Percentiles rank a stretch among this genome's conserved stretches.
These are phyloP conservation scores for Hexactinellida sp. DNA, from an alignment of 37 sponge, comb jelly and placozoan species.

Conservation along the genomic window DNA sequence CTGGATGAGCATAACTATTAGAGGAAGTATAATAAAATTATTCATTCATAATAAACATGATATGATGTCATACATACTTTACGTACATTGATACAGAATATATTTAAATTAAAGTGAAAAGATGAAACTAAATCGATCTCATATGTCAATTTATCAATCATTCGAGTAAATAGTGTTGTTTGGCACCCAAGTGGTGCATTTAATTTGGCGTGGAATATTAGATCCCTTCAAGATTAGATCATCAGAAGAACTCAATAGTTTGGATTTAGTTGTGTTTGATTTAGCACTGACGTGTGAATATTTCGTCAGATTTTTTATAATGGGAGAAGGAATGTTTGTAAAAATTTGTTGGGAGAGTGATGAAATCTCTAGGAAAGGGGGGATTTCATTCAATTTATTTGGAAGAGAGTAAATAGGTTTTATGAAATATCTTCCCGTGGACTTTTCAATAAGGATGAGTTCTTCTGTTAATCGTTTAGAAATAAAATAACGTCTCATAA, in stretches of 20 bases:
- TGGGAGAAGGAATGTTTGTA: not conserved
- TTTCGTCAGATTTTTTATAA: not conserved
- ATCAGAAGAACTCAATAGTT: no score
- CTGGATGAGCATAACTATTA: not conserved
- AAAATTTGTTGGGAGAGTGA: not conserved
- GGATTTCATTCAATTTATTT: not conserved
- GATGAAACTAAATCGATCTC: no score
- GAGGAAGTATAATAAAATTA: not conserved
- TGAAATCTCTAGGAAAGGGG: not conserved
- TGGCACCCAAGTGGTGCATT: no score
- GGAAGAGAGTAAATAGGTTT: not conserved
- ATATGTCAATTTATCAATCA: no score
- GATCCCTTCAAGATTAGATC: no score
- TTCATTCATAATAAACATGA: no score
- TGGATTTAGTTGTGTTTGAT: no score
- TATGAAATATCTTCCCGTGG: not conserved
- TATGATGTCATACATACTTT: no score
- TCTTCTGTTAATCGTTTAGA: not conserved
- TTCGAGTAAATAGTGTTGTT: no score
- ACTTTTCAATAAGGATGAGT: not conserved
- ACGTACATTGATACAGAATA: not conserved
- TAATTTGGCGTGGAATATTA: no score
- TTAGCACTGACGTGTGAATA: not conserved
- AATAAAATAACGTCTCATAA: not conserved
- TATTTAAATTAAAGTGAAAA: no score